These are phyloP conservation scores for Drosophila truncata DNA, from an alignment of 1,140 invertebrate genomes.

Conservation along the genomic window DNA sequence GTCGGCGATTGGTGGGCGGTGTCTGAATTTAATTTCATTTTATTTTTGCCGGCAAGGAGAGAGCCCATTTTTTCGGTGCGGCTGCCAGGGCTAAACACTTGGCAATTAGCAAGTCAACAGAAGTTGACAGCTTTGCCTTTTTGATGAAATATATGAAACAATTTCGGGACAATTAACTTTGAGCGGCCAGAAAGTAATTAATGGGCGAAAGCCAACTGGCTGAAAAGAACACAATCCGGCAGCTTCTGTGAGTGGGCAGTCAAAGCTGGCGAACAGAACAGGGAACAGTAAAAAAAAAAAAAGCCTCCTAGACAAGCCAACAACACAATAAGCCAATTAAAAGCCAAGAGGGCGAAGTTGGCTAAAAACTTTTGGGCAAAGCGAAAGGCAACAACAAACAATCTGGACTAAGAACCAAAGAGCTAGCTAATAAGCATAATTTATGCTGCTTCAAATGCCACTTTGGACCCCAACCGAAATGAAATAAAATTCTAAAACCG, in stretches of 20 bases:
- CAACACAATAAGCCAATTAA: constrained; percentile 76
- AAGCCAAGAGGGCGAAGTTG: constrained; percentile 47
- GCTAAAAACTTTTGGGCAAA: constrained; percentile 48
- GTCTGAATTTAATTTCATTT: constrained; percentile 17
- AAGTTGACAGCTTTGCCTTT: constrained; percentile 64
- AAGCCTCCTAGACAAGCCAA: constrained; percentile 57
- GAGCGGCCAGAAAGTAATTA: constrained; percentile 40
- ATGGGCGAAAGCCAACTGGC: constrained; percentile 32
- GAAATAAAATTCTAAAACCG: constrained; percentile 31
- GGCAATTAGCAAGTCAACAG: constrained; percentile 77
- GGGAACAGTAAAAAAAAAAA: neutral
- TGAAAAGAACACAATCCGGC: constrained; percentile 38
- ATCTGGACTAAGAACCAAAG: constrained; percentile 10
- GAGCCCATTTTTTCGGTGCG: constrained; percentile 19
- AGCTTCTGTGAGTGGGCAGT: constrained; percentile 42
- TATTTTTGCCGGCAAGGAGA: constrained; percentile 6
- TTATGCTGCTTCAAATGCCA: constrained; percentile 50
- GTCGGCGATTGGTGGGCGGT: constrained; percentile 41
- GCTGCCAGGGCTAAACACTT: constrained; percentile 59
- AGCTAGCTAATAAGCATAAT: constrained; percentile 51
- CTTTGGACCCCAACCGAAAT: constrained; percentile 15
- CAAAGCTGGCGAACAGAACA: constrained; percentile 11
- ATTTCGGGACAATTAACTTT: constrained; percentile 58
- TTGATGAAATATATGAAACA: constrained; percentile 55
- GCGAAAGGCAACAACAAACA: constrained; percentile 44